Evolutionary conservation across 2,888 invertebrate species (phyloP).

Genomic region (Drosophila antonietae): DNA sequence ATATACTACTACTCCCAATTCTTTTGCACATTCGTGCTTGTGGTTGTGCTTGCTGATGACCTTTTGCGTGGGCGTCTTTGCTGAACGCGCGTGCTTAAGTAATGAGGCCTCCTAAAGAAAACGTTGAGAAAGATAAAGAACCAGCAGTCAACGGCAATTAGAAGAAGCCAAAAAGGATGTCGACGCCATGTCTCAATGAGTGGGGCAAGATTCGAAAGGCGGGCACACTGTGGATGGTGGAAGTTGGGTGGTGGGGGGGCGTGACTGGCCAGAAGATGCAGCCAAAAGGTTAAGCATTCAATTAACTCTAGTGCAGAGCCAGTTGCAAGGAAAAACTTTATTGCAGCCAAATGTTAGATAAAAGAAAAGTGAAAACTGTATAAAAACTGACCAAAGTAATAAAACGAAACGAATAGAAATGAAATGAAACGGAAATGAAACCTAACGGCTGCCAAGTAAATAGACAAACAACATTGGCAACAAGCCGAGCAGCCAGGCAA

Average conservation of each 20-base stretch:
- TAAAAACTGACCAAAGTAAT: conserved; percentile 77
- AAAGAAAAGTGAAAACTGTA: conserved; percentile 55
- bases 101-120: conserved; percentile 57
- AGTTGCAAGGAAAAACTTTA: conserved; percentile 7
- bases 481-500: conserved; percentile 47
- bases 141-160: conserved; percentile 67
- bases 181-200: conserved; percentile 51
- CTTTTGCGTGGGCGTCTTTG: conserved; percentile 52
- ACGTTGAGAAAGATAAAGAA: neutral
- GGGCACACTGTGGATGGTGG: neutral
- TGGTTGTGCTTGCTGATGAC: conserved; percentile 27
- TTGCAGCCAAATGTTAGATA: conserved; percentile 7
- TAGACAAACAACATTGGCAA: conserved; percentile 71
- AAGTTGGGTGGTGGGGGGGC: neutral
- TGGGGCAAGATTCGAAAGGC: conserved; percentile 7
- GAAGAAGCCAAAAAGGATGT: conserved; percentile 44
- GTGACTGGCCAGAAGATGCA: conserved; percentile 36
- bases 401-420: conserved; percentile 71
- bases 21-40: conserved; percentile 1
- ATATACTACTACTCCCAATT: neutral
- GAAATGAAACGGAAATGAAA: conserved; percentile 81
- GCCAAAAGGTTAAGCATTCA: conserved; percentile 67
- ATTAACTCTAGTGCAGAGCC: conserved; percentile 53
- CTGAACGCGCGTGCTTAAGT: conserved; percentile 69
- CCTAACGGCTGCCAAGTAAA: conserved; percentile 78